Percentiles rank a stretch among this genome's conserved stretches.
These are phyloP conservation scores for Pheosia tremula DNA, from an alignment of 2,888 invertebrate species.

Conservation along the genomic window DNA sequence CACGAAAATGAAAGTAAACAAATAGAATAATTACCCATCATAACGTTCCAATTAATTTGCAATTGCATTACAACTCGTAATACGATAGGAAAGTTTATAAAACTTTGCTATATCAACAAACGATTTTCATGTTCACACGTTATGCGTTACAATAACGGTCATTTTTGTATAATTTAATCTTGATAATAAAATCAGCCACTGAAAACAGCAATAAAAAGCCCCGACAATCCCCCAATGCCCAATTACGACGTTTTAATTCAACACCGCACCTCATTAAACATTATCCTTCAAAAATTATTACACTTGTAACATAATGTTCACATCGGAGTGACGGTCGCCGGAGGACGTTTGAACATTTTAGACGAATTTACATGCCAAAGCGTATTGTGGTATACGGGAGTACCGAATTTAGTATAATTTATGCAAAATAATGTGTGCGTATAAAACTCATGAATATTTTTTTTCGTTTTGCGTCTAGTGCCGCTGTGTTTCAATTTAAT, in stretches of 20 bases:
- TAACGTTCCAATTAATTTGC: too few relatives aligned
- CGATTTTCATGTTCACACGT: too few relatives aligned
- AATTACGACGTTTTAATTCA: constrained; percentile 1
- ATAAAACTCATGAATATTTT: constrained; percentile 26
- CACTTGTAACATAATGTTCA: constrained; percentile 6
- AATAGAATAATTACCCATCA: too few relatives aligned
- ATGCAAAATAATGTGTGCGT: constrained; percentile 30
- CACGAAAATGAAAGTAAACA: too few relatives aligned
- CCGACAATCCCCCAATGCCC: not conserved
- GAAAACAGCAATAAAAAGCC: not conserved
- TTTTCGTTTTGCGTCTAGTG: constrained; percentile 23
- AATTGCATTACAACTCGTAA: too few relatives aligned
- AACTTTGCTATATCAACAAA: too few relatives aligned
- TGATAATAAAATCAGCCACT: not conserved
- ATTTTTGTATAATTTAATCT: not conserved
- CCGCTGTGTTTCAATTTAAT: constrained; percentile 21
- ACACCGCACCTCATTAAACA: constrained; percentile 5
- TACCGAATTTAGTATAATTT: constrained; percentile 22
- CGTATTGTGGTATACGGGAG: constrained; percentile 4
- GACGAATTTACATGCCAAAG: constrained; percentile 29
- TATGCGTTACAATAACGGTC: too few relatives aligned
- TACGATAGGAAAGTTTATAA: too few relatives aligned
- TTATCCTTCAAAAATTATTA: constrained; percentile 6
- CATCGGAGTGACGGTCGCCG: not conserved
- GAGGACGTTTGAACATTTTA: constrained; percentile 21